phyloP scores from a whole-genome alignment of 2,888 invertebrate genomes.

The Timema podura region DNA sequence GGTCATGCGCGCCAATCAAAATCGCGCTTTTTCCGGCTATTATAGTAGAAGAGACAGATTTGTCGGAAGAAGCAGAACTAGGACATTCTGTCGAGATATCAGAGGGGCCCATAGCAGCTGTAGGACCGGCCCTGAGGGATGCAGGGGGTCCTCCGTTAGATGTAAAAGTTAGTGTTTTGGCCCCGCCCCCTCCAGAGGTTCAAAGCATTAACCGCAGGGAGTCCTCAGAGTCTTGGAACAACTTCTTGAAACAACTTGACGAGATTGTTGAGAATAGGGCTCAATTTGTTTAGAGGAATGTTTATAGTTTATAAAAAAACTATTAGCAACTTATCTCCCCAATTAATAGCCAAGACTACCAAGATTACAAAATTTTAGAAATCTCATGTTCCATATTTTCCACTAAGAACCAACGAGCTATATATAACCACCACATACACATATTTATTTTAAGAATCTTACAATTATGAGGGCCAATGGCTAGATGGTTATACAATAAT shows the following conservation, averaged over 20 bases:
- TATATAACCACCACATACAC: too few species aligned
- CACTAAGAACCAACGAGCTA: too few species aligned
- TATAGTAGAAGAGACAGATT: background rate
- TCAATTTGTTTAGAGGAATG: conserved; percentile 45
- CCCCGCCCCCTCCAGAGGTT: conserved; percentile 29
- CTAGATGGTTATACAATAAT: too few species aligned
- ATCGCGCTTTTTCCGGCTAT: background rate
- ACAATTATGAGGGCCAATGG: too few species aligned
- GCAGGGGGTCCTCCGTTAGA: background rate
- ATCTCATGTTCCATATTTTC: too few species aligned
- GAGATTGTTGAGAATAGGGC: conserved; percentile 48
- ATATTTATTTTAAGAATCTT: too few species aligned
- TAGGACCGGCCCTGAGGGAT: too few species aligned
- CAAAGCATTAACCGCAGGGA: conserved; percentile 40
- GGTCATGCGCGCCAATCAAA: background rate
- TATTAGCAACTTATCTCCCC: too few species aligned
- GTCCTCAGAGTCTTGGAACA: conserved; percentile 49
- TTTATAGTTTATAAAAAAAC: too few species aligned
- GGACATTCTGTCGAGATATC: background rate
- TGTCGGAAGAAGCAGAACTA: background rate
- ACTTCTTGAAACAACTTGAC: conserved; percentile 49
- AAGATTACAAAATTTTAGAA: too few species aligned
- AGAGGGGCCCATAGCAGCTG: too few species aligned
- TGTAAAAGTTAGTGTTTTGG: conserved; percentile 21
- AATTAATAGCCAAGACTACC: too few species aligned